Evolutionary conservation across 2,113 vertebrate genomes (phyloP), one percentile per base, ranked within the genome.

Genomic region (Vimba vimba): DNA sequence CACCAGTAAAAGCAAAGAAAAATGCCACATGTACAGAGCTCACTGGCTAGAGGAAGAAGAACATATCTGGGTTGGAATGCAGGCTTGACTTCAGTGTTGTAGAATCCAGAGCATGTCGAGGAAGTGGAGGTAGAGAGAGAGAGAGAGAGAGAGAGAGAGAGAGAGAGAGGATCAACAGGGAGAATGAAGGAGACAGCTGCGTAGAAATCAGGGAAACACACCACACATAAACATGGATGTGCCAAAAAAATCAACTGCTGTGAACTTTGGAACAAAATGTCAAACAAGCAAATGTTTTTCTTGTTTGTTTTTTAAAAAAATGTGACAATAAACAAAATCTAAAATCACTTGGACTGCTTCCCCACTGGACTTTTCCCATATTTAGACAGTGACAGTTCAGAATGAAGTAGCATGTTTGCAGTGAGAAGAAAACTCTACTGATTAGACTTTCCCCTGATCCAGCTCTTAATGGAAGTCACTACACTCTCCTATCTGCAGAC

Each of bases 401-500:
- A 36, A 47, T 52, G 17, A 52, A 23, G 27, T 43, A 69, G 64
- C 79, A 33, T 82, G 43, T 69, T 68, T 82, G 79, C 50, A 52
- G 62, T 36, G 62, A 69, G 45, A 23, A 33, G 62, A 68, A 82
- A 78, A 33, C 25, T 62, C 13, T 8, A 5, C 6, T 33, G 60
- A 81, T 50, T 47, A 81, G 25, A 66, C 15, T 66, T 69, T 69
- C 57, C 77, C 59, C 85, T 79, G 59, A 66, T 84, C 68, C 25
- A 62, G 62, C 13, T 84, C 62, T 60, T 82, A 45, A 82, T 85
- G 64, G 60, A 52, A 50, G 50, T 47, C 73, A 79, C 68, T 60
- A 55, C n/a, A 69, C 59, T 19, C 78, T 55, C 52, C 79, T 60
- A 86, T 88, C 80, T 33, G 77, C 64, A n/a, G 4, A 71, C 87